Percentiles rank a stretch among this genome's conserved stretches.
Evolutionary conservation across 2,113 vertebrate species (phyloP).

Genomic region (Falcunculus frontatus): DNA sequence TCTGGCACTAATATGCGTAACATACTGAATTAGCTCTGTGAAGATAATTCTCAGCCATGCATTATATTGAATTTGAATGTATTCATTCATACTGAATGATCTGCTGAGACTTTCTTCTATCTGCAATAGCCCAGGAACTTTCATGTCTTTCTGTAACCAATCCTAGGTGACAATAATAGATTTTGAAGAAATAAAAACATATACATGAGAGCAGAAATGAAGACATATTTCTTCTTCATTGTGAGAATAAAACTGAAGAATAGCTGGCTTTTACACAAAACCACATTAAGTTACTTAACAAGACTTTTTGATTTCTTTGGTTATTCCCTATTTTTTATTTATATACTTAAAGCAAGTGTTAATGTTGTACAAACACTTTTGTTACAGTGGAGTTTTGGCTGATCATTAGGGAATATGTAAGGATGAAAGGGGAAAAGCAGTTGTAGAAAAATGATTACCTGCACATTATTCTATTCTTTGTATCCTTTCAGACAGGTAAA

Average conservation of each 20-base stretch:
- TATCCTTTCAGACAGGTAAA: neutral
- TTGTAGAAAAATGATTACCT: neutral
- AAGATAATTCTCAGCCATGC: neutral
- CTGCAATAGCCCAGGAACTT: neutral
- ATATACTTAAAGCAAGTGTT: neutral
- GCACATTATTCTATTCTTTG: neutral
- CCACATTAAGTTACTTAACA: neutral
- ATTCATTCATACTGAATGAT: neutral
- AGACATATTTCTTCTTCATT: neutral
- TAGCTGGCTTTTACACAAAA: neutral
- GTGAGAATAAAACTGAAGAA: neutral
- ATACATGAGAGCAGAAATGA: neutral
- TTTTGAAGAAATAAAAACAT: neutral
- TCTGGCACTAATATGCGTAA: neutral
- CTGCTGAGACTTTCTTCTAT: neutral
- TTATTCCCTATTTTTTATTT: neutral
- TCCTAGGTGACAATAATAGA: neutral
- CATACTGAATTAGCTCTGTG: neutral
- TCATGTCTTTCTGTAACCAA: neutral
- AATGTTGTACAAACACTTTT: neutral
- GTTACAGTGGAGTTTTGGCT: neutral
- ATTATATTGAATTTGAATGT: conserved; percentile 4
- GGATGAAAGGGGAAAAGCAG: neutral
- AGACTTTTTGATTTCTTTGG: neutral
- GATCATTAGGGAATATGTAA: neutral